Evolutionary conservation across 2,888 invertebrate species (phyloP), one percentile per base, ranked within the genome.

Genomic region (Vanessa cardui): DNA sequence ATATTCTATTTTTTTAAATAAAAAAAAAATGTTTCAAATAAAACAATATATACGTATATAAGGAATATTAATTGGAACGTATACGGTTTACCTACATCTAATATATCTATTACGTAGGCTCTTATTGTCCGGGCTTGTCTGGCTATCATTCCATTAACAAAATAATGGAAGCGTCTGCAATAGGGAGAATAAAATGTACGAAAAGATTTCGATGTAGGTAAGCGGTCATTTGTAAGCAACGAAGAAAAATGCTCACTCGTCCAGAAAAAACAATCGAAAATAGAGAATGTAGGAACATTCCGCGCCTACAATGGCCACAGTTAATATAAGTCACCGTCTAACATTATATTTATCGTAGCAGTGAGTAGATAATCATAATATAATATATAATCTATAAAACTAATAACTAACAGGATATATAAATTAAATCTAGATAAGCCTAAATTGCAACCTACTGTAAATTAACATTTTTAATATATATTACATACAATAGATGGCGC

Each of bases 181-280:
- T 81, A 84, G 83, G 77, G 80, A 84, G 84, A 88, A 87, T 89
- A 87, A 86, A 88, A 87, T 80, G 87, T 82, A 80, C 82, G 77
- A 80, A 83, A 85, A 85, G 86, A 88, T 88, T 89, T 85, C 83
- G 85, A 78, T 81, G 81, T 82, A 82, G 84, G 83, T 85, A 85
- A 89, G 85, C 86, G 88, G 89, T 87, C 87, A 89, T 91, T 91
- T 90, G 87, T 90, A 87, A 87, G 87, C 85, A 82, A 84, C 80
- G 80, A 85, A 88, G 89, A 89, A 85, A 89, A 89, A 89, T 89
- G 87, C 82, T 87, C 83, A 82, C 83, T 87, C 86, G 84, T 80
- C 85, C 79, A 86, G 87, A 88, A 89, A 89, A 90, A 89, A 71
- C 66, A 74, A 70, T 72, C 61, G 61, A 63, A 54, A 31, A 21